Evolutionary conservation across 2,888 invertebrate species (phyloP), one percentile per base, ranked within the genome.

Genomic region (Chrysodeixis includens): DNA sequence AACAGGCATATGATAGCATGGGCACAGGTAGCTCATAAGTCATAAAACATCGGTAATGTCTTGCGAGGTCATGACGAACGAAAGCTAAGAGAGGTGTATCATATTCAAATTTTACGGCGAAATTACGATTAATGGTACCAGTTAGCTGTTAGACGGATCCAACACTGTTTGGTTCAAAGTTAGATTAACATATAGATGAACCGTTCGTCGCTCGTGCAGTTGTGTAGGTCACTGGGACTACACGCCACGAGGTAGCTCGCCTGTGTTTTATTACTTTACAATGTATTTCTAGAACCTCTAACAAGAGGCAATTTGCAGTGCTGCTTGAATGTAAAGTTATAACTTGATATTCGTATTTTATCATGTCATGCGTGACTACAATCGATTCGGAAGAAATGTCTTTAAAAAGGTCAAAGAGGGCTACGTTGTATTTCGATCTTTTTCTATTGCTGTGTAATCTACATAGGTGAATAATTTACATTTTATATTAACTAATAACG

Each of bases 151-250:
- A 32, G 62, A 16, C 40, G 35, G 53, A 65, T 51, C 53, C 26
- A n/a, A 52, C 44, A 30, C 30, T 26, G 58, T 53, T 40, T 44
- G 59, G 62, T 70, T 68, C 62, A 68, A 65, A 71, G 64, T 61
- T 65, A 18, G 53, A 78, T 78, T 79, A 64, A 57, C 74, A 79
- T 74, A 74, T 69, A 67, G 30, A 78, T 69, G 79, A 66, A 63
- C 63, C 54, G 32, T 44, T 49, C 56, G 56, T 51, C 58, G 30
- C 54, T 62, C 26, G 51, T 20, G 58, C 49, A 22, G 32, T 53
- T 30, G 32, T 66, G 44, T 71, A 58, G 71, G 71, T 76, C 62
- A 79, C 56, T 74, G 57, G 71, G 57, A 53, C 71, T 73, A 49
- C 32, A 51, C n/a, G 58, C 30, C 57, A 20, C 20, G 12, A 69